These are phyloP conservation scores for Deilephila elpenor DNA, from an alignment of 2,888 invertebrate species.

Conservation along the genomic window DNA sequence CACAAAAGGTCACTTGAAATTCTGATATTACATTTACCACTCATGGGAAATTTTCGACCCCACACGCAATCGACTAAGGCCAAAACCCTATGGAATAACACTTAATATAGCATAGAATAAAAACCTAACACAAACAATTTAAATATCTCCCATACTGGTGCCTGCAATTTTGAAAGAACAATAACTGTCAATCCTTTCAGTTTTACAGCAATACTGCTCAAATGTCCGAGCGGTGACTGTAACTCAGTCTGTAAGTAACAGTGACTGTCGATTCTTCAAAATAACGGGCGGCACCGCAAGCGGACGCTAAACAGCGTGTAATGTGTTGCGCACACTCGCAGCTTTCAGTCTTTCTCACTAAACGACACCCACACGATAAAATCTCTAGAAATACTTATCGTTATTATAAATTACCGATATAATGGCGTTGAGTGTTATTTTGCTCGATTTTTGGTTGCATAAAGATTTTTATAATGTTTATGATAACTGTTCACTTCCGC, in stretches of 20 bases:
- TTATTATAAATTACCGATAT: neutral
- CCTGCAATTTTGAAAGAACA: neutral
- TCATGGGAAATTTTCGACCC: too few relatives aligned
- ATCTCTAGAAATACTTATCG: neutral
- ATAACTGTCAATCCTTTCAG: neutral
- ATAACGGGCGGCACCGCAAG: conserved; percentile 9
- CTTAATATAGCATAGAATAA: too few relatives aligned
- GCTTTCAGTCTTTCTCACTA: neutral
- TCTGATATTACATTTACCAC: too few relatives aligned
- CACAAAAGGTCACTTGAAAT: too few relatives aligned
- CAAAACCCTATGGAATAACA: too few relatives aligned
- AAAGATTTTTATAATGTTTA: too few relatives aligned
- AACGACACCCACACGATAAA: neutral
- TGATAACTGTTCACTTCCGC: too few relatives aligned
- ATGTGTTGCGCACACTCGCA: neutral
- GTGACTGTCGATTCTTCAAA: neutral
- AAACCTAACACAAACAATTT: too few relatives aligned
- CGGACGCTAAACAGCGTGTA: neutral
- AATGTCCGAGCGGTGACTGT: neutral
- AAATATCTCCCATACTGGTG: neutral
- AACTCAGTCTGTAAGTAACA: neutral
- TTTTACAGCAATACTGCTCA: conserved; percentile 3
- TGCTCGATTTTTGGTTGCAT: neutral
- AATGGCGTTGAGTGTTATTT: neutral
- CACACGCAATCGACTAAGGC: too few relatives aligned